Evolutionary conservation across 2,113 vertebrate genomes (phyloP), one percentile per base, ranked within the genome.

Genomic region (Macrotus californicus): DNA sequence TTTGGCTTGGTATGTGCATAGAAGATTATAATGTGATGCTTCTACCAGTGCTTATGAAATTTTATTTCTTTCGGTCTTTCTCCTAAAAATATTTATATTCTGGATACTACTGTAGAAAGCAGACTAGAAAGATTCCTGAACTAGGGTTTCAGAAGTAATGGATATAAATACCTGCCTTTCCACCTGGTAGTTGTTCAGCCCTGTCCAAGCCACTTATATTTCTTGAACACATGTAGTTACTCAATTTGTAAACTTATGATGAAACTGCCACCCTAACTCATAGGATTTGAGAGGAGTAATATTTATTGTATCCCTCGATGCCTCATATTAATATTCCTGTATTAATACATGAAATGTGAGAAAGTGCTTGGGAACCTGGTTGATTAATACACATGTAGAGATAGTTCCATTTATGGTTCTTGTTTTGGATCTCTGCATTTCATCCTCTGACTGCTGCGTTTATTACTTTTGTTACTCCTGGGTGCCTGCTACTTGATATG

Each of bases 281-380:
- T 43, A 80, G 41, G 34, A 67, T 80, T 87, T 89, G 56, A 70
- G 72, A 94, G 31, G 36, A 84, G 31, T 85, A 48, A 80, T 41
- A 69, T 64, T 61, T 76, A 64, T 83, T 91, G 9, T 83, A 80
- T 80, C 6, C 24, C 16, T 90, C 21, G 31, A 3, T 73, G n/a
- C 75, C 21, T 89, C 61, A 56, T 79, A 36, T 92, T 96, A 88
- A 87, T 92, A 73, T 72, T 76, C 24, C n/a, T 16, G 24, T 76
- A 46, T 73, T 91, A 89, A 43, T 79, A 59, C 84, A 88, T 94
- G 72, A 77, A 87, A 61, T 86, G 15, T 79, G 66, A 66, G 84
- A 91, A 93, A 91, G 39, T 93, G 66, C 59, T 97, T 93, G 94
- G 87, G 92, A 92, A 93, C 85, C 12, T 83, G 72, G 41, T 46